Evolutionary conservation across 2,113 vertebrate species (phyloP).

Genomic region (Cnemophilus loriae): DNA sequence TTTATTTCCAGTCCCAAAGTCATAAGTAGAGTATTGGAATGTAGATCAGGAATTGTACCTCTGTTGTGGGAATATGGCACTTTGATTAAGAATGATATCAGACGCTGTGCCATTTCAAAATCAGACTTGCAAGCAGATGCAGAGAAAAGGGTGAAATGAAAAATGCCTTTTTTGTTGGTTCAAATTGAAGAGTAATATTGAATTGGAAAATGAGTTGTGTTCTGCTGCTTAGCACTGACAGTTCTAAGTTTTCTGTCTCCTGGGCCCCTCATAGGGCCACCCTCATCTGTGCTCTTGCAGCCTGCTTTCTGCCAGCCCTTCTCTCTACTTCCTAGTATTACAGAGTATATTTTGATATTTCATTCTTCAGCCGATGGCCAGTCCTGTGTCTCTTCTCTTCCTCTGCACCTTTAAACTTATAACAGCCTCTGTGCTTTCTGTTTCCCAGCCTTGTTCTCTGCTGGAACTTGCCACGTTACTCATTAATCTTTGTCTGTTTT

Average conservation of each 20-base stretch:
- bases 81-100: conserved; percentile 36
- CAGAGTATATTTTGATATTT: not conserved
- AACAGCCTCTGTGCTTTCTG: not conserved
- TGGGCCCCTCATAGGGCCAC: not conserved
- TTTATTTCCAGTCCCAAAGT: conserved; percentile 14
- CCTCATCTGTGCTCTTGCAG: not conserved
- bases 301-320: not conserved
- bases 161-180: not conserved
- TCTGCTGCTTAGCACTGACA: not conserved
- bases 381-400: not conserved
- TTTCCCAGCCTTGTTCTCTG: not conserved
- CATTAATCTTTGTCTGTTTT: not conserved
- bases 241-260: not conserved
- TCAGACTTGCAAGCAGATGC: not conserved
- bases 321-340: not conserved
- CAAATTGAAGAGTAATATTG: not conserved
- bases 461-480: not conserved
- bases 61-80: not conserved
- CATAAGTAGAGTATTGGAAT: not conserved
- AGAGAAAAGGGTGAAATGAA: not conserved
- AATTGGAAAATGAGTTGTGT: conserved; percentile 12
- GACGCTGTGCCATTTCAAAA: conserved; percentile 6
- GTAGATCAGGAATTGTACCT: not conserved
- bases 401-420: not conserved
- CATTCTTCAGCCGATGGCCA: not conserved